Evolutionary conservation across 2,888 invertebrate species (phyloP).

Genomic region (Sussaba pulchella): DNA sequence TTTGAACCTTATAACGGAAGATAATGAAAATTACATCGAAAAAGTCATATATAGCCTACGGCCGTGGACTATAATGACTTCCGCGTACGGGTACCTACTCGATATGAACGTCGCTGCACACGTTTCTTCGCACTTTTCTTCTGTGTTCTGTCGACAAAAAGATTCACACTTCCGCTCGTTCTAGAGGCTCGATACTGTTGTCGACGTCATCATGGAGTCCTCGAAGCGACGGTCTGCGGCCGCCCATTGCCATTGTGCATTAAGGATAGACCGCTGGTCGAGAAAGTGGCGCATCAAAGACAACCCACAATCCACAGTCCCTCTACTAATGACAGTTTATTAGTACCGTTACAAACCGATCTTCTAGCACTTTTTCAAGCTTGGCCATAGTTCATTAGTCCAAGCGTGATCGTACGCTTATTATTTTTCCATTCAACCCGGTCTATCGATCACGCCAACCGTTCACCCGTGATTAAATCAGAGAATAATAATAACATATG

Average conservation of each 20-base stretch:
- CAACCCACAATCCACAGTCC: slow-evolving; percentile 19
- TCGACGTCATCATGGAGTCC: slow-evolving; percentile 26
- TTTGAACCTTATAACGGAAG: no score
- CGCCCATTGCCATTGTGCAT: slow-evolving; percentile 64
- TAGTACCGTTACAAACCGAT: slow-evolving; percentile 72
- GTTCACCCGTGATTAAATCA: neutral
- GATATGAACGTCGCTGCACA: no score
- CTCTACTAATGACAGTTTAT: slow-evolving; percentile 74
- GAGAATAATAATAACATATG: neutral
- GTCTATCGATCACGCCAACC: neutral
- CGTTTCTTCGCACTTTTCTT: neutral
- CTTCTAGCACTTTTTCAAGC: slow-evolving; percentile 68
- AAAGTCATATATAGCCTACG: no score
- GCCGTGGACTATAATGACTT: no score
- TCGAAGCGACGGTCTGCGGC: slow-evolving; percentile 54
- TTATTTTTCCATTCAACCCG: neutral
- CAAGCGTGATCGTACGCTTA: slow-evolving; percentile 8
- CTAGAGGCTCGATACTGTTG: neutral
- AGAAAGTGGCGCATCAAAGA: slow-evolving; percentile 23
- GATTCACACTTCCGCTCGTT: slow-evolving; percentile 26
- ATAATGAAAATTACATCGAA: no score
- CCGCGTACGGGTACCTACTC: no score
- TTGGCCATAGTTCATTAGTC: slow-evolving; percentile 69
- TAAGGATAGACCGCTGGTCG: slow-evolving; percentile 25
- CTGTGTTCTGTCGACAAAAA: slow-evolving; percentile 1